Base-by-base conservation (phyloP, 2,888 invertebrate genomes). In the Nomada lathburiana region DNA sequence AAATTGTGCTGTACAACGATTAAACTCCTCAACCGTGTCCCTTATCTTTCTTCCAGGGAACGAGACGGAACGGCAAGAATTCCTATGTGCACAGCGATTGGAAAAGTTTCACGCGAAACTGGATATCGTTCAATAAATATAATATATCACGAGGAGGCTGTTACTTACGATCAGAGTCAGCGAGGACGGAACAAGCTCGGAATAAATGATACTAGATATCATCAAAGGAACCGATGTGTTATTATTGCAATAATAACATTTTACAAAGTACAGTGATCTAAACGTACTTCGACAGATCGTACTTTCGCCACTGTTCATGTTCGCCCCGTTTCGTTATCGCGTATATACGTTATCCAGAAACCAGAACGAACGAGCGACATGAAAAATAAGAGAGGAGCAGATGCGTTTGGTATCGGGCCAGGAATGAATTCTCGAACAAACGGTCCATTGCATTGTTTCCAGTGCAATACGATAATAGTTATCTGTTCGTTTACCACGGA, bases 361-460 rank as follows among this genome's bases (percentile, higher is more conserved):
- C 44, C n/a, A 42, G 13, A 13, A 20, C 18, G 29, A 50, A 36
- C 9, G 60, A 47, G 16, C 20, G 23, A 60, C 13, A 23, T 16
- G 44, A 20, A 18, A 29, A 50, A 23, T 68, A 50, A 68, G 20
- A 4, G 68, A 73, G 11, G 20, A 16, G 20, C 18, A 23, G 10
- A n/a, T 4, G 20, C 52, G 67, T 68, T 82, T 82, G 64, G 53
- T 80, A 73, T 60, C 72, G 53, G 70, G 70, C 72, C 67, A 71
- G 65, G 68, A 75, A 75, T 68, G 82, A 82, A 75, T 82, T 62
- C 62, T 68, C 71, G 71, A 76, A 29, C 62, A 67, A 76, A 78
- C 73, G 65, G 73, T 23, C 73, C 67, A 44, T 55, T 29, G 80
- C 67, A 67, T 80, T 80, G 80, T 87, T 68, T 78, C 42, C 86